These are phyloP conservation scores for Pelobates cultripes DNA, from an alignment of 2,797 vertebrate species.

Conservation along the genomic window DNA sequence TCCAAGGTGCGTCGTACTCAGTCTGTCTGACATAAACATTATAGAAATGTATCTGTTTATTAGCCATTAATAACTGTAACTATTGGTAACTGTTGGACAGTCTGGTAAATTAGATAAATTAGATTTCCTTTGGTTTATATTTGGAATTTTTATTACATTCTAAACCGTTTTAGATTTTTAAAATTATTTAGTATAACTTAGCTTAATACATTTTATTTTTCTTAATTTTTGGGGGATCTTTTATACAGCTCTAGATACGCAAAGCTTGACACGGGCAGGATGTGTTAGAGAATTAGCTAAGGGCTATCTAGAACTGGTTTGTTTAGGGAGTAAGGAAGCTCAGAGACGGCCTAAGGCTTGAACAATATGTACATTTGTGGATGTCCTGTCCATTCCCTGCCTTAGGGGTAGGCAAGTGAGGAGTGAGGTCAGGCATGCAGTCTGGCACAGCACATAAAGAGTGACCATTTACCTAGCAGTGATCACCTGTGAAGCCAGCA, in stretches of 20 bases:
- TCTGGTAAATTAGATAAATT: too few species aligned
- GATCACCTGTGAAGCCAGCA: too few species aligned
- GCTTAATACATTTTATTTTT: too few species aligned
- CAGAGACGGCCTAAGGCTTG: neutral
- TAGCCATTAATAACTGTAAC: too few species aligned
- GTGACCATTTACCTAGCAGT: neutral
- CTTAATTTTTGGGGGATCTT: neutral
- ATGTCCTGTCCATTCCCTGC: neutral
- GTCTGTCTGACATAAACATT: too few species aligned
- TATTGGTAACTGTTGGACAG: too few species aligned
- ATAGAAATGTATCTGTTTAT: too few species aligned
- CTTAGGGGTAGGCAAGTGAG: constrained; percentile 18
- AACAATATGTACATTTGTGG: neutral
- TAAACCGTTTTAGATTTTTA: too few species aligned
- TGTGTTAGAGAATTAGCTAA: neutral
- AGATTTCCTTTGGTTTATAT: too few species aligned
- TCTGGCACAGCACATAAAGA: neutral
- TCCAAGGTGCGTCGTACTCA: too few species aligned
- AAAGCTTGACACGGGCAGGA: neutral
- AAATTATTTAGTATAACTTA: too few species aligned
- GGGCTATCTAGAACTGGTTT: constrained; percentile 60
- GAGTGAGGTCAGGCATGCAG: constrained; percentile 11
- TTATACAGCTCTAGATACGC: neutral
- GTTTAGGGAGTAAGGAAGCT: neutral
- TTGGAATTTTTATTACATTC: too few species aligned